Evolutionary conservation across 2,888 invertebrate genomes (phyloP).

Genomic region (Lamellibrachia satsuma): DNA sequence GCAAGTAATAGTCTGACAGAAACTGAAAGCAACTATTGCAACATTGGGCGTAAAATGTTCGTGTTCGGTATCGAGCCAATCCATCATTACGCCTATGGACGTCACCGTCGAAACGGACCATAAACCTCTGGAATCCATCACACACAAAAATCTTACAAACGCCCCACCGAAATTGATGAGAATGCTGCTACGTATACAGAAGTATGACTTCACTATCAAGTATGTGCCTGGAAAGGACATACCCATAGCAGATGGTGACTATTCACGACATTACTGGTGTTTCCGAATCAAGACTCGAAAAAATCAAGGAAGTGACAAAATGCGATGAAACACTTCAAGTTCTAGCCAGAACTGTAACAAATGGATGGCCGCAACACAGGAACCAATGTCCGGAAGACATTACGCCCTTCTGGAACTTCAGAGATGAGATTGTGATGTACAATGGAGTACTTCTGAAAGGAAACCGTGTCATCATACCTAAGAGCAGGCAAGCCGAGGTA

Average conservation of each 20-base stretch:
- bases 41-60: background rate
- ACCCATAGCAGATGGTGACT: background rate
- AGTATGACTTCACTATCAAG: background rate
- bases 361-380: no score
- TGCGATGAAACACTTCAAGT: no score
- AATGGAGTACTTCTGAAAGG: background rate
- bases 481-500: background rate
- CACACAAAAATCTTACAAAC: no score
- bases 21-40: background rate
- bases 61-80: background rate
- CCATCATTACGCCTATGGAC: background rate
- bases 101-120: background rate
- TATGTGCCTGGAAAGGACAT: background rate
- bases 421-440: background rate
- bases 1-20: no score
- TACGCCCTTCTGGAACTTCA: no score
- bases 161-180: no score
- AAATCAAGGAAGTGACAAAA: background rate
- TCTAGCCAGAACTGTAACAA: no score
- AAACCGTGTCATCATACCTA: background rate
- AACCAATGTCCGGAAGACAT: no score
- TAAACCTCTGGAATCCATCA: background rate
- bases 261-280: background rate
- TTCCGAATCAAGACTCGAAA: background rate
- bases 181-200: no score